A percentile compares a stretch with the other conserved stretches of the same genome.
phyloP scores from a whole-genome alignment of 2,113 vertebrate species.

The Lophius piscatorius region DNA sequence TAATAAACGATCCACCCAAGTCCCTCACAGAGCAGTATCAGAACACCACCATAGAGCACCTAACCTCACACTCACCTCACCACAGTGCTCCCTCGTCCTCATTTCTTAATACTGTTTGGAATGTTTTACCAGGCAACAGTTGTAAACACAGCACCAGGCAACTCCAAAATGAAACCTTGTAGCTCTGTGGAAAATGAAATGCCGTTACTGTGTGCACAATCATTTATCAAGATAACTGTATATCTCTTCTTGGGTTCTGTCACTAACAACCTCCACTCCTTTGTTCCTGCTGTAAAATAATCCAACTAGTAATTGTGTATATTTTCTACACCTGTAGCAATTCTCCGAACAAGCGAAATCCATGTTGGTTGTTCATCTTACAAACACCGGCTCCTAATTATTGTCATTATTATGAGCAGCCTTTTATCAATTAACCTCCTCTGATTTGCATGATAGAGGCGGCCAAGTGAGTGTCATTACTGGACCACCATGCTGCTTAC shows the following conservation, averaged over 20 bases:
- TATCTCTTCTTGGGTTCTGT: conserved; percentile 18
- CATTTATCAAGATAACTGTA: conserved; percentile 50
- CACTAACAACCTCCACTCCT: conserved; percentile 11
- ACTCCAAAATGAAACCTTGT: conserved; percentile 72
- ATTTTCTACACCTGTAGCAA: conserved; percentile 14
- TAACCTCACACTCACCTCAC: conserved; percentile 57
- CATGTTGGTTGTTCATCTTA: conserved; percentile 57
- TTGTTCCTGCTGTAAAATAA: conserved; percentile 4
- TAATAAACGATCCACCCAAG: conserved; percentile 24
- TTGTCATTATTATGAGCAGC: conserved; percentile 55
- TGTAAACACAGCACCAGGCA: conserved; percentile 78
- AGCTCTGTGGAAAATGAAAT: conserved; percentile 68
- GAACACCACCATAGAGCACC: conserved; percentile 12
- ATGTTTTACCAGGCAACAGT: conserved; percentile 73
- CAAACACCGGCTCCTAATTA: conserved; percentile 29
- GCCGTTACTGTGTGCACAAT: conserved; percentile 45
- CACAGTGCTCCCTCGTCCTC: conserved; percentile 24
- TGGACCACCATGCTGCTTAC: conserved; percentile 60
- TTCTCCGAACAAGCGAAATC: conserved; percentile 39
- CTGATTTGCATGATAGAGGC: conserved; percentile 60
- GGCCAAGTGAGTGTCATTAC: conserved; percentile 72
- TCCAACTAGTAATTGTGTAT: background rate
- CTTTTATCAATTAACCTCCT: conserved; percentile 62
- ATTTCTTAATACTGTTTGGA: conserved; percentile 70
- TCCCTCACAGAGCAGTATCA: conserved; percentile 22